Evolutionary conservation across 2,888 invertebrate species (phyloP).

Genomic region (Papilio protenor): DNA sequence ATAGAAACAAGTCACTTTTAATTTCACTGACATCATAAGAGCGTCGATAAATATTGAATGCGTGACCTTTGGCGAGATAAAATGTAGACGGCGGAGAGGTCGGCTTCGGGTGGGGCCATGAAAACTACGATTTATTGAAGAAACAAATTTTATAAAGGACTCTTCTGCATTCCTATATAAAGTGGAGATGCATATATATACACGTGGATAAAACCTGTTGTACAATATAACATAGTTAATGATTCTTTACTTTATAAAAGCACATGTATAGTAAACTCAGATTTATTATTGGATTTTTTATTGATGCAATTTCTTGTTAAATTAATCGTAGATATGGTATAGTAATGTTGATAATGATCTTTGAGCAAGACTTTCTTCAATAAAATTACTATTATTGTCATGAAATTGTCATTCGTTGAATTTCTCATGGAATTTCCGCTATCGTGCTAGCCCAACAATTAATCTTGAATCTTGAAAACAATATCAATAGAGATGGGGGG

Average conservation of each 20-base stretch:
- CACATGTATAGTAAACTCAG: neutral
- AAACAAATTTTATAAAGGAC: neutral
- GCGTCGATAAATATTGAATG: slow-evolving; percentile 70
- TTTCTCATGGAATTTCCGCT: slow-evolving; percentile 47
- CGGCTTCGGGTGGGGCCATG: slow-evolving; percentile 57
- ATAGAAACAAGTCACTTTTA: slow-evolving; percentile 70
- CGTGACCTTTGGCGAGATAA: slow-evolving; percentile 78
- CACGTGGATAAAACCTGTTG: neutral
- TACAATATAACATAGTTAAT: neutral
- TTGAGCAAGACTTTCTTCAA: neutral
- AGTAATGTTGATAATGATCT: neutral
- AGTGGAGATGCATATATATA: neutral
- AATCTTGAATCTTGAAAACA: slow-evolving; percentile 79
- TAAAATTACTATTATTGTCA: neutral
- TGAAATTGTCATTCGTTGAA: neutral
- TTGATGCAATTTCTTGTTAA: neutral
- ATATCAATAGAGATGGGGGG: slow-evolving; percentile 78
- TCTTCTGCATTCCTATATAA: neutral
- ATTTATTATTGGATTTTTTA: neutral
- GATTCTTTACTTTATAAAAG: neutral
- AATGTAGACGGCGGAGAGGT: slow-evolving; percentile 71
- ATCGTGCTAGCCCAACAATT: slow-evolving; percentile 55
- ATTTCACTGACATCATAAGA: slow-evolving; percentile 74
- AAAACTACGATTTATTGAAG: slow-evolving; percentile 47
- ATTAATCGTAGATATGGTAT: too few relatives aligned